phyloP scores from a whole-genome alignment of 2,888 invertebrate species.

The Chalcosyrphus nemorum region DNA sequence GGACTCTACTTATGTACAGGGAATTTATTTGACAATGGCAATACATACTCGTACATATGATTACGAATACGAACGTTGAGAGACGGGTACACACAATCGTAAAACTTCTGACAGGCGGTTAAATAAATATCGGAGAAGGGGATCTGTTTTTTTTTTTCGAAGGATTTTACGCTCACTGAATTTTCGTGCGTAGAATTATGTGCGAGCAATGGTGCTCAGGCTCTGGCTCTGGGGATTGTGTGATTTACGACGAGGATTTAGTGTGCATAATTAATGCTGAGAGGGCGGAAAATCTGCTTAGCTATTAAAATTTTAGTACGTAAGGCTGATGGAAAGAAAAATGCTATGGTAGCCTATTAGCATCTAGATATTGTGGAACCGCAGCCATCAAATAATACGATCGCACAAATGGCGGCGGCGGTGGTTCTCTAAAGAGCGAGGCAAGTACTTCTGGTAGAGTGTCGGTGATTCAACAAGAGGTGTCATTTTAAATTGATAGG shows the following conservation, averaged over 20 bases:
- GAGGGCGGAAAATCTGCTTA: background rate
- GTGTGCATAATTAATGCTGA: conserved; percentile 27
- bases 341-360: too few relatives aligned
- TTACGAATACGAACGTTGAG: background rate
- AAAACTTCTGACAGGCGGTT: conserved; percentile 15
- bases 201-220: background rate
- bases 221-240: background rate
- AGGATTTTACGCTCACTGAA: background rate
- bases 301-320: background rate
- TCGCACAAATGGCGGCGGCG: too few relatives aligned
- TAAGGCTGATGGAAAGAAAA: too few relatives aligned
- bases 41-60: background rate
- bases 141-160: background rate
- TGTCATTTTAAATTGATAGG: too few relatives aligned
- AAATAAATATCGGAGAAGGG: conserved; percentile 4
- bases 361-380: too few relatives aligned
- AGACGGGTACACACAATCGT: conserved; percentile 1
- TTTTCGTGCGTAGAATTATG: background rate
- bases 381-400: too few relatives aligned
- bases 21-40: conserved; percentile 11
- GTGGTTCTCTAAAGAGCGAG: too few relatives aligned
- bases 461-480: too few relatives aligned
- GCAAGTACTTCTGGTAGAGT: too few relatives aligned
- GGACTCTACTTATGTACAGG: background rate
- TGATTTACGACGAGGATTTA: conserved; percentile 20